Percentiles rank a stretch among this genome's conserved stretches.
Evolutionary conservation across 2,113 vertebrate species (phyloP).

Genomic region (Sardina pilchardus): DNA sequence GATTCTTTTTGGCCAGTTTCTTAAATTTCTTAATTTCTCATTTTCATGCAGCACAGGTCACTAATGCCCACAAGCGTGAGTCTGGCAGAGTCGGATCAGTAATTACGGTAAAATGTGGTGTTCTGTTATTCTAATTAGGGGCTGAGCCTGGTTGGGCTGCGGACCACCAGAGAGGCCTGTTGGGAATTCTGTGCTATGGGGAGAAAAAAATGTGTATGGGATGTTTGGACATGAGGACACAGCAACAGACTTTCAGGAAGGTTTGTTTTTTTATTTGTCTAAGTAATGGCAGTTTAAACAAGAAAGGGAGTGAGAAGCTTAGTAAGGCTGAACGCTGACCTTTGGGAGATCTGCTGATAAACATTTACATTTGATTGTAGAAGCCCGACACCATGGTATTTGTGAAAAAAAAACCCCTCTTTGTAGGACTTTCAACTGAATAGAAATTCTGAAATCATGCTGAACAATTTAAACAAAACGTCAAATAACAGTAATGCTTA

Average conservation of each 20-base stretch:
- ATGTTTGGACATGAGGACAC: neutral
- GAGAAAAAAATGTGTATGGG: neutral
- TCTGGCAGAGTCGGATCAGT: slow-evolving; percentile 38
- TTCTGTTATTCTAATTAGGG: slow-evolving; percentile 27
- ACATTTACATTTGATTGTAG: neutral
- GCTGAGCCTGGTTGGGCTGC: neutral
- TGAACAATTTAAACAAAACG: neutral
- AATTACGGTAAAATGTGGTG: slow-evolving; percentile 30
- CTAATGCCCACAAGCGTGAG: slow-evolving; percentile 43
- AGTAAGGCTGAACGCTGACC: neutral
- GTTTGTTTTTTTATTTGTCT: slow-evolving; percentile 8
- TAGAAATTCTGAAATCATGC: too few relatives aligned
- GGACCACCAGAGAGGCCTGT: slow-evolving; percentile 45
- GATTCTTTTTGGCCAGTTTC: slow-evolving; percentile 24
- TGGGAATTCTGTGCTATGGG: neutral
- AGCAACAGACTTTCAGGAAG: neutral
- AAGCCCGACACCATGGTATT: neutral
- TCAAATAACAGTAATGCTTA: neutral
- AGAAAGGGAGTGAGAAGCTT: neutral
- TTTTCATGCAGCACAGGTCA: slow-evolving; percentile 38
- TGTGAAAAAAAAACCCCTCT: neutral
- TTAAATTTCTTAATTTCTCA: slow-evolving; percentile 26
- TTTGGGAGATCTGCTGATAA: neutral
- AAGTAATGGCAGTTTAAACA: slow-evolving; percentile 1
- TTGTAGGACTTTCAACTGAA: neutral